Evolutionary conservation across 2,797 vertebrate genomes (phyloP).

Genomic region (Acrossocheilus fasciatus): DNA sequence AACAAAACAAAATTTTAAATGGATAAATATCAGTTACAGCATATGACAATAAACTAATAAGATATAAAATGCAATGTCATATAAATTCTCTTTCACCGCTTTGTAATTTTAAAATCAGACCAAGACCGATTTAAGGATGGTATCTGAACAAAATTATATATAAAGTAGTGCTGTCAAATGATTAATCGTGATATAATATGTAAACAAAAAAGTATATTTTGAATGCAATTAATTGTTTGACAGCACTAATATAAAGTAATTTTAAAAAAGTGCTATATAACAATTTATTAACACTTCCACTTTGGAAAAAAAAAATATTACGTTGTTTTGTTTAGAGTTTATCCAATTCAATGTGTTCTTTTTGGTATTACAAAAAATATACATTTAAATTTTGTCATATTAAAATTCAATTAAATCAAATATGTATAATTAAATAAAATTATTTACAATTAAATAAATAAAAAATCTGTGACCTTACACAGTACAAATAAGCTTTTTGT

Average conservation of each 20-base stretch:
- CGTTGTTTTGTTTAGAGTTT: neutral
- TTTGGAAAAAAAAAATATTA: neutral
- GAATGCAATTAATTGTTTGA: no score
- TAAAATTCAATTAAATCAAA: neutral
- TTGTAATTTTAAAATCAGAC: neutral
- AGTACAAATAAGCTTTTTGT: neutral
- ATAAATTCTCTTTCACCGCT: neutral
- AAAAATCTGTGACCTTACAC: no score
- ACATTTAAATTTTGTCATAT: neutral
- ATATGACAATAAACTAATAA: neutral
- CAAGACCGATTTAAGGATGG: neutral
- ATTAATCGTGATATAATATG: no score
- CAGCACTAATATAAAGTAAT: neutral
- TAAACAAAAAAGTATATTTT: no score
- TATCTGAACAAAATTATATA: neutral
- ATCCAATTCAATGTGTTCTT: no score
- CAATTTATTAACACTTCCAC: neutral
- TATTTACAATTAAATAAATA: neutral
- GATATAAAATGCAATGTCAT: neutral
- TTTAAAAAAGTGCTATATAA: neutral
- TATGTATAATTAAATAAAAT: neutral
- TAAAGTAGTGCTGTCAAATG: no score
- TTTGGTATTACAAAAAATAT: neutral
- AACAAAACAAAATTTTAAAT: neutral
- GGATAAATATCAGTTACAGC: neutral